Evolutionary conservation across 2,888 invertebrate genomes (phyloP).

Genomic region (Frankliniella fusca): DNA sequence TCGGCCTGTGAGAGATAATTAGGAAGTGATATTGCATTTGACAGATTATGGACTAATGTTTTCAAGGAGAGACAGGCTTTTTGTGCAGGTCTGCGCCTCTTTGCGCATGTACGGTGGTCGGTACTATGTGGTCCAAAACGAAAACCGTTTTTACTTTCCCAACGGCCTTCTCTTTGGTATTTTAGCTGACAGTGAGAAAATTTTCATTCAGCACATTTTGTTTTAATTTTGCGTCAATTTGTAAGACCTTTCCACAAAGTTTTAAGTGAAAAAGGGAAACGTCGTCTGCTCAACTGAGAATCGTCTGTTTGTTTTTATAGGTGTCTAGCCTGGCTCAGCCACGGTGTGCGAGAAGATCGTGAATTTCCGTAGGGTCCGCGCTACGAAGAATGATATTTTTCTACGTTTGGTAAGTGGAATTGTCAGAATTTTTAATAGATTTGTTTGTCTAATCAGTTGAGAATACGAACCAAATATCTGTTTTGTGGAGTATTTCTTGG

Average conservation of each 20-base stretch:
- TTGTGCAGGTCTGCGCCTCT: too few species aligned
- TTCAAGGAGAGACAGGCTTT: too few species aligned
- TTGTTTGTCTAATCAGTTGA: not conserved
- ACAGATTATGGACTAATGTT: too few species aligned
- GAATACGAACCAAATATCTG: not conserved
- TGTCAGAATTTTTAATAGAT: not conserved
- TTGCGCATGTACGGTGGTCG: not conserved
- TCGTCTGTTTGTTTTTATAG: slow-evolving; percentile 26
- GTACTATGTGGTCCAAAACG: not conserved
- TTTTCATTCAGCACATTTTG: not conserved
- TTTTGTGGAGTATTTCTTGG: not conserved
- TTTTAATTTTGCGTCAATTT: not conserved
- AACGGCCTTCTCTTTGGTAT: not conserved
- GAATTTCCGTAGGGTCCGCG: slow-evolving; percentile 6
- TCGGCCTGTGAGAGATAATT: too few species aligned
- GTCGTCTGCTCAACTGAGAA: slow-evolving; percentile 13
- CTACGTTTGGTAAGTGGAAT: slow-evolving; percentile 20
- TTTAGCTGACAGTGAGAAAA: not conserved
- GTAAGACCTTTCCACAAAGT: not conserved
- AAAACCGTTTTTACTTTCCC: not conserved
- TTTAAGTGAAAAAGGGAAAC: not conserved
- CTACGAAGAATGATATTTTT: slow-evolving; percentile 13
- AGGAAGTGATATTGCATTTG: too few species aligned
- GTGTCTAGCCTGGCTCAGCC: slow-evolving; percentile 7
- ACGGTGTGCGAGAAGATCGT: slow-evolving; percentile 12